Evolutionary conservation across 1,140 invertebrate species (phyloP).

Genomic region (Ectropis grisescens): DNA sequence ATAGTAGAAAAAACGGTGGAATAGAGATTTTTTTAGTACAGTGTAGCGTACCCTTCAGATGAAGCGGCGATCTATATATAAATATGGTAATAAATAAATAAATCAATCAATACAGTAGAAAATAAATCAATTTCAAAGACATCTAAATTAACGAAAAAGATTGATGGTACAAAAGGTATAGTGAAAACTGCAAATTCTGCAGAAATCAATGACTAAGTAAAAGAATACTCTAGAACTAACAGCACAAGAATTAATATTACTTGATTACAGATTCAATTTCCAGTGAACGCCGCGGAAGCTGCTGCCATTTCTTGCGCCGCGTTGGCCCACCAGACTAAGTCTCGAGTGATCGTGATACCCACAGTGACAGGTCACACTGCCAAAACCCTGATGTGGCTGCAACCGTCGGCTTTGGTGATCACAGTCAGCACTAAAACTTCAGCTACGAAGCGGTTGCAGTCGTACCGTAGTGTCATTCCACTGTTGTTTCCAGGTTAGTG

Average conservation of each 20-base stretch:
- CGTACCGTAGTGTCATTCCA: constrained; percentile 26
- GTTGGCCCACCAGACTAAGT: constrained; percentile 25
- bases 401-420: constrained; percentile 23
- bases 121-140: no score
- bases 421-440: constrained; percentile 22
- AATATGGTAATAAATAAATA: no score
- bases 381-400: constrained; percentile 22
- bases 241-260: constrained; percentile 1
- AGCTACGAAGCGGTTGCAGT: constrained; percentile 17
- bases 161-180: no score
- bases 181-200: no score
- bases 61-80: no score
- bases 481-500: constrained; percentile 25
- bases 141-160: no score
- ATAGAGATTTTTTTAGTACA: no score
- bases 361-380: constrained; percentile 37
- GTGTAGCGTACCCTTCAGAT: no score
- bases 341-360: constrained; percentile 28
- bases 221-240: no score
- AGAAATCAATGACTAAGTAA: no score
- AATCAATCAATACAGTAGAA: no score
- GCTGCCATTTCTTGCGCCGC: constrained; percentile 23
- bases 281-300: constrained; percentile 40
- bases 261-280: constrained; percentile 23
- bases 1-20: no score